These are phyloP conservation scores for Hephaestus fuliginosus DNA, from an alignment of 2,797 vertebrate genomes.

Conservation along the genomic window DNA sequence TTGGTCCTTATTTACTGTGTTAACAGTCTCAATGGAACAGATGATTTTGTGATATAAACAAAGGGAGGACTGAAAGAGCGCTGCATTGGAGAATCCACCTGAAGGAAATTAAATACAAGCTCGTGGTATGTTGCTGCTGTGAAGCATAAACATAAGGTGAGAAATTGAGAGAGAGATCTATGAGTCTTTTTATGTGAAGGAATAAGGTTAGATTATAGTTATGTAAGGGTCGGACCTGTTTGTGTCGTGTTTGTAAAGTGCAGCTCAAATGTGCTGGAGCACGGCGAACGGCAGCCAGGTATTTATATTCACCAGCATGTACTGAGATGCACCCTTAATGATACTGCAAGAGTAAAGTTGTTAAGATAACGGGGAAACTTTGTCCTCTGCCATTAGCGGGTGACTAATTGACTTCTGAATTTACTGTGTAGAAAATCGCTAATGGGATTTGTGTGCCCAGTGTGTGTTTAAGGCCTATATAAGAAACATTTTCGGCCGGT, in stretches of 20 bases:
- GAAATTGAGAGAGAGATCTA: neutral
- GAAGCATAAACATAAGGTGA: neutral
- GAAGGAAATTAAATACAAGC: conserved; percentile 48
- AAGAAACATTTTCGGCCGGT: conserved; percentile 18
- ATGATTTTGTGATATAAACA: conserved; percentile 29
- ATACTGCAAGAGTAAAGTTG: conserved; percentile 21
- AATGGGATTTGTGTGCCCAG: conserved; percentile 36
- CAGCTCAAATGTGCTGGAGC: conserved; percentile 26
- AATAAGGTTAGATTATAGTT: conserved; percentile 26
- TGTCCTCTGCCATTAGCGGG: conserved; percentile 24
- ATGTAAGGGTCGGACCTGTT: conserved; percentile 25
- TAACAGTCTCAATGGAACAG: conserved; percentile 37
- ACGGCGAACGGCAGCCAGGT: neutral
- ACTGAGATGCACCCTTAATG: conserved; percentile 10
- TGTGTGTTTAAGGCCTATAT: conserved; percentile 12
- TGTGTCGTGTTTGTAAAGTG: conserved; percentile 23
- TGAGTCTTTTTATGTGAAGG: conserved; percentile 20
- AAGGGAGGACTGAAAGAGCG: conserved; percentile 8
- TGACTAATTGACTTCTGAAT: conserved; percentile 44
- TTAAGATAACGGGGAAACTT: conserved; percentile 20
- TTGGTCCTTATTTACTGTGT: conserved; percentile 54
- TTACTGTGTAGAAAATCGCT: conserved; percentile 34
- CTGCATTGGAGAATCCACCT: conserved; percentile 11
- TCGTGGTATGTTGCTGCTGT: neutral
- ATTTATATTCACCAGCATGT: conserved; percentile 10